Evolutionary conservation across 2,888 invertebrate genomes (phyloP).

Genomic region (Xanthia togata): DNA sequence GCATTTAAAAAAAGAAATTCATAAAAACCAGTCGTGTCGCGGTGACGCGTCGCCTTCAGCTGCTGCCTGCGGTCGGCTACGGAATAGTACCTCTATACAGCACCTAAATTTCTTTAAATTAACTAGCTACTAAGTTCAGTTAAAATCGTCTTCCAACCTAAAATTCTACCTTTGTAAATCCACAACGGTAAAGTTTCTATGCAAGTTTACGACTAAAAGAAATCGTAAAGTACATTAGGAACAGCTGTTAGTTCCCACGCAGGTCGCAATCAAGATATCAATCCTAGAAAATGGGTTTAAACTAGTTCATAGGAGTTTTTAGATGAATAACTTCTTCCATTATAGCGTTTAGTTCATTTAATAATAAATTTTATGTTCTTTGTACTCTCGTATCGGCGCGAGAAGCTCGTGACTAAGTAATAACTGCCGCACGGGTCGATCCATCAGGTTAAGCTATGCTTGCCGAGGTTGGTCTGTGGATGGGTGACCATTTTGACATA

Average conservation of each 20-base stretch:
- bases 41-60: too few relatives aligned
- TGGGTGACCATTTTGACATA: too few relatives aligned
- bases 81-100: too few relatives aligned
- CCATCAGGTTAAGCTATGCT: too few relatives aligned
- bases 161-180: constrained; percentile 14
- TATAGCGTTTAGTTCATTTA: constrained; percentile 4
- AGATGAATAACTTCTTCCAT: neutral
- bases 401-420: too few relatives aligned
- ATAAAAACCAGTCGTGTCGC: too few relatives aligned
- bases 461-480: too few relatives aligned
- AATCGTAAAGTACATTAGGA: constrained; percentile 55
- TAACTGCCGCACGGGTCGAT: too few relatives aligned
- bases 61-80: too few relatives aligned
- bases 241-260: constrained; percentile 56
- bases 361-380: neutral
- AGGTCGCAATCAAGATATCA: constrained; percentile 64
- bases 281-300: constrained; percentile 60
- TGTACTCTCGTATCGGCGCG: too few relatives aligned
- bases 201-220: constrained; percentile 43
- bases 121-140: neutral
- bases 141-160: neutral
- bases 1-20: too few relatives aligned
- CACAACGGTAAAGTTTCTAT: constrained; percentile 26
- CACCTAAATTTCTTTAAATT: too few relatives aligned
- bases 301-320: constrained; percentile 33